Evolutionary conservation across 2,797 vertebrate species (phyloP).

Genomic region (Amazonetta brasiliensis): DNA sequence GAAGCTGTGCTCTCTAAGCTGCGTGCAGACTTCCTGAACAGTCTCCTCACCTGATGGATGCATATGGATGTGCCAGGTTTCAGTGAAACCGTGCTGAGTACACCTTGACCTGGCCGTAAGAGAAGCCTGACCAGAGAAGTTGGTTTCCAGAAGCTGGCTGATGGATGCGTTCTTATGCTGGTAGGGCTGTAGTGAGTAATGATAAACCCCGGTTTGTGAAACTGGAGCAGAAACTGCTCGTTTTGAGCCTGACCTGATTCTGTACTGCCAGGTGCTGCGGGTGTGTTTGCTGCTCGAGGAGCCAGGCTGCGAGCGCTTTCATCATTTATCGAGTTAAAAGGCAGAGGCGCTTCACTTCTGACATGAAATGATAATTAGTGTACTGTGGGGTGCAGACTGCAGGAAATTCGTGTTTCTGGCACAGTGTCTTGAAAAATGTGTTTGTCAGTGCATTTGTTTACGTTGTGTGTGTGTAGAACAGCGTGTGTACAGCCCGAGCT

Average conservation of each 20-base stretch:
- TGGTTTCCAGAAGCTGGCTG: background rate
- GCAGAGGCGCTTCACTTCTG: background rate
- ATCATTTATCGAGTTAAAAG: constrained; percentile 32
- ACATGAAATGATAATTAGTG: constrained; percentile 50
- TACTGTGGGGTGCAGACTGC: background rate
- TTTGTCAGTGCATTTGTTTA: background rate
- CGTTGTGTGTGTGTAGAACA: background rate
- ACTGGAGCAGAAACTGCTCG: background rate
- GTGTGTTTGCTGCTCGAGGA: background rate
- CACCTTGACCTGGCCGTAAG: background rate
- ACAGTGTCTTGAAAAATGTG: background rate
- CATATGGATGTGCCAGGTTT: background rate
- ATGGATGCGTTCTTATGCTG: background rate
- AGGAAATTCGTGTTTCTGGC: constrained; percentile 14
- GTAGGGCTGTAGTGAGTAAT: accelerated
- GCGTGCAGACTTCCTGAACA: background rate
- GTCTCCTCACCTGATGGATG: background rate
- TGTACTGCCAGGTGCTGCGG: background rate
- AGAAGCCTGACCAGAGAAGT: background rate
- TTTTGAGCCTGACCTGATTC: constrained; percentile 57
- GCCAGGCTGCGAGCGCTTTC: constrained; percentile 29
- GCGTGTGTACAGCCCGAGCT: background rate
- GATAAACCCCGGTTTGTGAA: background rate
- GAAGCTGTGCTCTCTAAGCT: background rate
- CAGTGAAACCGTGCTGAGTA: background rate